phyloP scores from a whole-genome alignment of 2,888 invertebrate species.

The Epirrhoe tristata region DNA sequence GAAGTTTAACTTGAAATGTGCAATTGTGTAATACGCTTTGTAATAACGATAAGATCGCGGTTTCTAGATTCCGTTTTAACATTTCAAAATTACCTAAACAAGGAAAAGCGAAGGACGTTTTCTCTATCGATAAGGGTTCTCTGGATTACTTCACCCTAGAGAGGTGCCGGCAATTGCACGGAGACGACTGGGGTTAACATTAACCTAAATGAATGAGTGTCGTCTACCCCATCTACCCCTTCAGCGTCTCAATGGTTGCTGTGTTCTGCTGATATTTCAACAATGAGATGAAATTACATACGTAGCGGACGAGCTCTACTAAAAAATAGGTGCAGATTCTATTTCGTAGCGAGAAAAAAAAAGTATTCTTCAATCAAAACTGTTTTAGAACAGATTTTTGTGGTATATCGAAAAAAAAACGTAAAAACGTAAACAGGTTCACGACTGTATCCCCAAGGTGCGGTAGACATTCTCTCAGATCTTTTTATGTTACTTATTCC shows the following conservation, averaged over 20 bases:
- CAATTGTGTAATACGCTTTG: constrained; percentile 21
- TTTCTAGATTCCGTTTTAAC: constrained; percentile 29
- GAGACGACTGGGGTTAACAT: constrained; percentile 44
- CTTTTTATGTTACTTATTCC: too few species aligned
- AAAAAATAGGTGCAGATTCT: too few species aligned
- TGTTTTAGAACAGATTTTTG: too few species aligned
- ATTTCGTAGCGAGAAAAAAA: too few species aligned
- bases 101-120: constrained; percentile 39
- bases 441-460: too few species aligned
- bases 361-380: too few species aligned
- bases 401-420: too few species aligned
- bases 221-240: constrained; percentile 34
- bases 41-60: constrained; percentile 35
- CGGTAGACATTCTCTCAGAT: too few species aligned
- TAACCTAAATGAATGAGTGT: constrained; percentile 51
- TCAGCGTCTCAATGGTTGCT: constrained; percentile 30
- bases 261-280: constrained; percentile 18
- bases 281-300: not conserved
- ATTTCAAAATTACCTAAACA: constrained; percentile 39
- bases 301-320: not conserved
- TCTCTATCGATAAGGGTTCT: constrained; percentile 50
- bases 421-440: too few species aligned
- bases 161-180: constrained; percentile 47
- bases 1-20: constrained; percentile 14
- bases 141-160: constrained; percentile 45